Evolutionary conservation across 2,113 vertebrate genomes (phyloP).

Genomic region (Camarhynchus parvulus): DNA sequence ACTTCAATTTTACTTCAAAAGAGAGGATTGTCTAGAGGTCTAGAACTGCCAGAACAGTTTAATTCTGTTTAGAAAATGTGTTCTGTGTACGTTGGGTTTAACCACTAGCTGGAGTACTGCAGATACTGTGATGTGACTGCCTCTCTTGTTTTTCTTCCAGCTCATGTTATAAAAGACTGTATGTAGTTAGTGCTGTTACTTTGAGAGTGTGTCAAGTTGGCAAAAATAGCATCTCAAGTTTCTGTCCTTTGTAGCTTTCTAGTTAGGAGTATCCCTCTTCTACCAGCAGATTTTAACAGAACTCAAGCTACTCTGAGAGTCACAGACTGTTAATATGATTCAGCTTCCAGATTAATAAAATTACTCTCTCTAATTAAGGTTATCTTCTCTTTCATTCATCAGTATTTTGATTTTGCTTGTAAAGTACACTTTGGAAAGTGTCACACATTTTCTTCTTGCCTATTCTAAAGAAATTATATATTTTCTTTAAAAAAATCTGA

Average conservation of each 20-base stretch:
- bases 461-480: neutral
- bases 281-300: neutral
- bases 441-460: neutral
- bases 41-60: neutral
- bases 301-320: neutral
- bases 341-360: conserved; percentile 14
- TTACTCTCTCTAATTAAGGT: neutral
- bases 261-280: neutral
- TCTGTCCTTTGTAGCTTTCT: neutral
- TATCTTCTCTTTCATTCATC: neutral
- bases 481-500: neutral
- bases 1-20: neutral
- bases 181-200: neutral
- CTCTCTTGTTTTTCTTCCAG: neutral
- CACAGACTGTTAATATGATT: neutral
- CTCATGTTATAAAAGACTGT: neutral
- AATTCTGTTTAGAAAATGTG: neutral
- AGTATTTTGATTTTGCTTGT: neutral
- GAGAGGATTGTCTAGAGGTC: neutral
- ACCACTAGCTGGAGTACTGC: neutral
- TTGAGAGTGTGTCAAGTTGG: neutral
- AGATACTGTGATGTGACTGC: neutral
- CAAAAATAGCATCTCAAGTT: neutral
- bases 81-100: neutral
- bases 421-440: neutral